phyloP scores from a whole-genome alignment of 2,113 vertebrate species.

The Dromiciops gliroides region DNA sequence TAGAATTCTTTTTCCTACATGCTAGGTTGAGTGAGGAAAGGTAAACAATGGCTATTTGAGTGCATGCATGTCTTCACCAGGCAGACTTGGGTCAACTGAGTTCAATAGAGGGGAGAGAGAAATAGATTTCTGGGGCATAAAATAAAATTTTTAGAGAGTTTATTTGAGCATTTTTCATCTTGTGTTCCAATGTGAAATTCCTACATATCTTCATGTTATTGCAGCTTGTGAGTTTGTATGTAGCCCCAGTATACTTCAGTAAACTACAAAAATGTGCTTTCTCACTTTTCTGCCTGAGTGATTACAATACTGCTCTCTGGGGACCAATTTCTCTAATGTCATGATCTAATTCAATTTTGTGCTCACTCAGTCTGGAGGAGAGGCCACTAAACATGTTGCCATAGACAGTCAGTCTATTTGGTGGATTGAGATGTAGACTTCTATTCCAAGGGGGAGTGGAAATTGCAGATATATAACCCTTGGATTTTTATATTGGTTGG shows the following conservation, averaged over 20 bases:
- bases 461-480: not conserved
- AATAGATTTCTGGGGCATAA: constrained; percentile 80
- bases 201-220: constrained; percentile 63
- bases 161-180: constrained; percentile 79
- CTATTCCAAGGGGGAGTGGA: not conserved
- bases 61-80: constrained; percentile 72
- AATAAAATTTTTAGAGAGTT: constrained; percentile 69
- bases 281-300: constrained; percentile 82
- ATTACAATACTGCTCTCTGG: constrained; percentile 78
- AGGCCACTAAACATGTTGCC: constrained; percentile 52
- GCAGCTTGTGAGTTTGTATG: constrained; percentile 73
- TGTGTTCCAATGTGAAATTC: constrained; percentile 80
- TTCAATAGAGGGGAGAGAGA: constrained; percentile 72
- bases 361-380: constrained; percentile 74
- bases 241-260: constrained; percentile 63
- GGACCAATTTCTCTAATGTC: constrained; percentile 84
- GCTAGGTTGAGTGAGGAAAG: constrained; percentile 75
- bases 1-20: constrained; percentile 70
- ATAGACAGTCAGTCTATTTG: constrained; percentile 46
- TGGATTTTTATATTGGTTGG: accelerated
- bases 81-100: constrained; percentile 70
- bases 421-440: constrained; percentile 20
- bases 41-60: constrained; percentile 77
- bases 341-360: constrained; percentile 84
- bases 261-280: constrained; percentile 80